Percentiles rank a stretch among this genome's conserved stretches.
These are phyloP conservation scores for Hedychridium roseum DNA, from an alignment of 2,888 invertebrate genomes.

Conservation along the genomic window DNA sequence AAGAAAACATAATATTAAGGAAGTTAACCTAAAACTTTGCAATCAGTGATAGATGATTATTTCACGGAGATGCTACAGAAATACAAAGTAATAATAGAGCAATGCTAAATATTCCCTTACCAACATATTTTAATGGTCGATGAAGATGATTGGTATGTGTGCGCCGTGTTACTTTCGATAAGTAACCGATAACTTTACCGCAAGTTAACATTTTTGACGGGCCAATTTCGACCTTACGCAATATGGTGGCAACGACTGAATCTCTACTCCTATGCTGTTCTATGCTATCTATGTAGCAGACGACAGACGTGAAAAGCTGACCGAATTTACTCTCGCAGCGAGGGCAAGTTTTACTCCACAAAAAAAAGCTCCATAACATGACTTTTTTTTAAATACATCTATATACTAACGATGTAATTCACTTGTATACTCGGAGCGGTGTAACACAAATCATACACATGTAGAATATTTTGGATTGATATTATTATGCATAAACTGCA, in stretches of 20 bases:
- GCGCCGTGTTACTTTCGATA: conserved; percentile 52
- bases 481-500: too few relatives aligned
- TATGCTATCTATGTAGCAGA: too few relatives aligned
- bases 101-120: conserved; percentile 28
- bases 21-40: background rate
- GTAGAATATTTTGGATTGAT: too few relatives aligned
- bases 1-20: background rate
- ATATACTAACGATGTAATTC: too few relatives aligned
- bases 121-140: conserved; percentile 41
- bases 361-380: too few relatives aligned
- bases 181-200: conserved; percentile 52
- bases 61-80: background rate
- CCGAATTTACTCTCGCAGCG: too few relatives aligned
- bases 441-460: too few relatives aligned
- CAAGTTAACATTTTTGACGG: conserved; percentile 56
- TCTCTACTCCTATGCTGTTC: too few relatives aligned
- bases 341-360: too few relatives aligned
- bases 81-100: background rate
- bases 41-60: conserved; percentile 1
- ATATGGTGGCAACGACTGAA: conserved; percentile 42
- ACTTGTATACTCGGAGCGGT: too few relatives aligned
- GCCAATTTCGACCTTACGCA: conserved; percentile 46
- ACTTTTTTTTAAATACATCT: too few relatives aligned
- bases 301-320: too few relatives aligned
- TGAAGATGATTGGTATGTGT: conserved; percentile 38